Conservation (phyloP, 2,888 invertebrate genomes). For the Ephialtes manifestator region DNA sequence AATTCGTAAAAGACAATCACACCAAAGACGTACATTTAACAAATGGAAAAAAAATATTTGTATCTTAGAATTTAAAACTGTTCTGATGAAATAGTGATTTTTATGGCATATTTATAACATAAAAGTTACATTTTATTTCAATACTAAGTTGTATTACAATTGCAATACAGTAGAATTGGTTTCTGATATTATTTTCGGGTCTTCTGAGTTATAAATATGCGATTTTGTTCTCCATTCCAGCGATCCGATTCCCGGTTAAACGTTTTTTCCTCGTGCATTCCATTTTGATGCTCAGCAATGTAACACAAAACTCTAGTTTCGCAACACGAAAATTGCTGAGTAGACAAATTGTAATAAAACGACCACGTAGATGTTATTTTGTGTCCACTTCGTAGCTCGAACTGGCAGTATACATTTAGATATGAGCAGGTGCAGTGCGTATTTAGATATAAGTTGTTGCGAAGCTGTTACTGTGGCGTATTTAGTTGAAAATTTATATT, state of each 20-base stretch:
- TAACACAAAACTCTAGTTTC: background rate
- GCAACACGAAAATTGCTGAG: background rate
- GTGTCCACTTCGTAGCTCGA: background rate
- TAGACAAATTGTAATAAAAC: background rate
- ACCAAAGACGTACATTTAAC: background rate
- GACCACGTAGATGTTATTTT: background rate
- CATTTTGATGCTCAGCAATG: background rate
- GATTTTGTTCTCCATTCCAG: background rate
- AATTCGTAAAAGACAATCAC: too few species aligned
- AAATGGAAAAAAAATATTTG: background rate
- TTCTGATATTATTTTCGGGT: background rate
- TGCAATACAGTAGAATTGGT: background rate
- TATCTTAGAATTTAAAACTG: background rate
- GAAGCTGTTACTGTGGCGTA: too few species aligned
- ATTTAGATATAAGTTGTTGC: background rate
- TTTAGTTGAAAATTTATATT: background rate
- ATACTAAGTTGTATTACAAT: too few species aligned
- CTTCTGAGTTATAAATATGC: background rate
- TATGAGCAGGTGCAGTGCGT: background rate
- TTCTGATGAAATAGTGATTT: background rate
- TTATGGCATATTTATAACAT: background rate
- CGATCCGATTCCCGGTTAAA: background rate
- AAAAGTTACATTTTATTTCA: too few species aligned
- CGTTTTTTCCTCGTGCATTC: background rate
- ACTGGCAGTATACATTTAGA: background rate